phyloP scores from a whole-genome alignment of 1,140 invertebrate genomes.

The Tetraneura akinire region DNA sequence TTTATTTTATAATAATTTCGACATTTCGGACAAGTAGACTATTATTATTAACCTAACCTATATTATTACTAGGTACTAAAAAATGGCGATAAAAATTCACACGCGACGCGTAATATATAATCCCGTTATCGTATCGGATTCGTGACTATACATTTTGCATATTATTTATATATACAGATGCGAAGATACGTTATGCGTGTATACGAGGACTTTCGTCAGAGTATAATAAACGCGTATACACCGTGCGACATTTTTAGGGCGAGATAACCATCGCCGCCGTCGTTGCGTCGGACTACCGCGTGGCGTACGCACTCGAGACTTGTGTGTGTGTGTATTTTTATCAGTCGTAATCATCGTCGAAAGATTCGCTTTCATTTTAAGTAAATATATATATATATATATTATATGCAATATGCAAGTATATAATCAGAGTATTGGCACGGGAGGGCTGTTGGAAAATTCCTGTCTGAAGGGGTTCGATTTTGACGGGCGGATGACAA shows the following conservation, averaged over 20 bases:
- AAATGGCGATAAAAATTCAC: too few species aligned
- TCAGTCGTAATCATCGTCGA: background rate
- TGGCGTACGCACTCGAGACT: background rate
- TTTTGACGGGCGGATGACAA: slow-evolving; percentile 27
- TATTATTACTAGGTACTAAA: too few species aligned
- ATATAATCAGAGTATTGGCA: background rate
- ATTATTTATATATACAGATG: background rate
- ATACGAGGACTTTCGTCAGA: background rate
- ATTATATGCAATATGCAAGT: background rate
- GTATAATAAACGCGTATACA: background rate
- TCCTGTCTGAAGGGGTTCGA: slow-evolving; percentile 30
- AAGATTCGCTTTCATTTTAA: background rate
- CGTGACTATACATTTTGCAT: background rate
- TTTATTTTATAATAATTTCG: too few species aligned
- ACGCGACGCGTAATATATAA: too few species aligned
- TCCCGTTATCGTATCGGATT: too few species aligned
- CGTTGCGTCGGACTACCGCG: background rate
- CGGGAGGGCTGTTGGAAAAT: slow-evolving; percentile 25
- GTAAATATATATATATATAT: background rate
- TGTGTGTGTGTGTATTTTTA: background rate
- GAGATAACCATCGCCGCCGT: background rate
- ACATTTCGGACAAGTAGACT: too few species aligned
- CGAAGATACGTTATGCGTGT: background rate
- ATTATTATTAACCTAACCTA: too few species aligned
- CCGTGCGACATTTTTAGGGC: background rate